These are phyloP conservation scores for Smittia sp. DNA, from an alignment of 2,888 invertebrate species.

Conservation along the genomic window DNA sequence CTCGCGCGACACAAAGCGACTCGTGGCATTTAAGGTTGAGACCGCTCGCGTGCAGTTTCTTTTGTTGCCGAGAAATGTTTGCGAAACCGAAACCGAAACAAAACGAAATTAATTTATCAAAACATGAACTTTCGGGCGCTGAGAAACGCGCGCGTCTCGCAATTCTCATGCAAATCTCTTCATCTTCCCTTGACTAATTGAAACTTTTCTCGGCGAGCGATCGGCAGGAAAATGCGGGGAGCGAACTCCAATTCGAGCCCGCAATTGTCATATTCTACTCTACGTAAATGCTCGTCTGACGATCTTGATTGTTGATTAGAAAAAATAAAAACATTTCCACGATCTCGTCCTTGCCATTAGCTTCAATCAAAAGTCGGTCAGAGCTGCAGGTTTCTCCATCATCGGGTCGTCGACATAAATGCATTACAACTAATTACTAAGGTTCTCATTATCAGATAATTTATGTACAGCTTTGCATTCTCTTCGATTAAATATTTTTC, in stretches of 20 bases:
- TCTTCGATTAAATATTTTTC: neutral
- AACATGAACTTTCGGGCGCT: neutral
- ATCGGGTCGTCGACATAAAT: slow-evolving; percentile 24
- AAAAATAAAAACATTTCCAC: neutral
- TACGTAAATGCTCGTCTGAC: neutral
- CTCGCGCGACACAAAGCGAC: neutral
- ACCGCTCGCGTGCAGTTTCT: neutral
- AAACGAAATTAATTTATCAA: neutral
- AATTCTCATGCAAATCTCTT: neutral
- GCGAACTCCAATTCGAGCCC: neutral
- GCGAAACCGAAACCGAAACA: neutral
- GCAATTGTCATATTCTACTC: neutral
- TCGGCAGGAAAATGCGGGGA: neutral
- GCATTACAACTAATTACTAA: slow-evolving; percentile 36
- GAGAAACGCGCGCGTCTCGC: neutral
- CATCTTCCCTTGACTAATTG: neutral
- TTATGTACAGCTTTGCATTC: slow-evolving; percentile 28
- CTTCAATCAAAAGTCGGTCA: too few species aligned
- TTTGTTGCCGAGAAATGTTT: neutral
- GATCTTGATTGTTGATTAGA: neutral
- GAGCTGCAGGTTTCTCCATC: neutral
- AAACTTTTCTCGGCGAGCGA: neutral
- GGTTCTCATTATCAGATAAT: neutral
- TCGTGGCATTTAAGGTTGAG: neutral
- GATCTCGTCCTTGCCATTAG: neutral